Base-by-base conservation (phyloP, 1,140 invertebrate genomes). In the Bradysia coprophila region DNA sequence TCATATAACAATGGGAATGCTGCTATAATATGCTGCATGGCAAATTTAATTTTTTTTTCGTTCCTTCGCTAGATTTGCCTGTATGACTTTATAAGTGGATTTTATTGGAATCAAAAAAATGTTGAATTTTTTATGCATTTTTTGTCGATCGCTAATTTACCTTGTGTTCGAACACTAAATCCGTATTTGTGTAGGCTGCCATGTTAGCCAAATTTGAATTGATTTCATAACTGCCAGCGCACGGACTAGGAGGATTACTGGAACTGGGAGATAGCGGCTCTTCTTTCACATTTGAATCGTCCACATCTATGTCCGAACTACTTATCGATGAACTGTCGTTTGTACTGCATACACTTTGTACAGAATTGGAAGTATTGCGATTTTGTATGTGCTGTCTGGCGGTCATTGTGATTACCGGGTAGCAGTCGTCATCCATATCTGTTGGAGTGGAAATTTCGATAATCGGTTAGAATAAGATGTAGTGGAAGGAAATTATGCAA, bases 381-480 rank as follows among this genome's bases (percentile, higher is more conserved):
- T 18, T 28, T 3, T 18, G 9, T 15, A 33, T 40, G 13, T 21
- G 28, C 15, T 37, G 34, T 9, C 11, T 69, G 38, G 67, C 71
- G 41, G 72, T 76, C 57, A 77, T 66, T 33, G 78, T 74, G 49
- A 83, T 81, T 11, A 73, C 70, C 23, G 78, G 75, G 55, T 78
- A 84, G 57, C 78, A 84, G 54, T 86, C 82, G 44, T 83, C 78
- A 55, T 86, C 81, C 75, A 86, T 81, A 51, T 86, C 82, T 84
- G 63, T 21, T n/a, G n/a, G n/a, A n/a, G n/a, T n/a, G 66, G 36
- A 11, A 18, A 38, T 9, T 11, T 38, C 10, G n/a, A 32, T 9
- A n/a, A n/a, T 32, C 9, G n/a, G 28, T 10, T 10, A 32, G 9
- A 32, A 10, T 10, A 32, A 32, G 9, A 32, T 32, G n/a, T 10